Base-by-base conservation (phyloP, 2,113 vertebrate species). In the Leuciscus idus region DNA sequence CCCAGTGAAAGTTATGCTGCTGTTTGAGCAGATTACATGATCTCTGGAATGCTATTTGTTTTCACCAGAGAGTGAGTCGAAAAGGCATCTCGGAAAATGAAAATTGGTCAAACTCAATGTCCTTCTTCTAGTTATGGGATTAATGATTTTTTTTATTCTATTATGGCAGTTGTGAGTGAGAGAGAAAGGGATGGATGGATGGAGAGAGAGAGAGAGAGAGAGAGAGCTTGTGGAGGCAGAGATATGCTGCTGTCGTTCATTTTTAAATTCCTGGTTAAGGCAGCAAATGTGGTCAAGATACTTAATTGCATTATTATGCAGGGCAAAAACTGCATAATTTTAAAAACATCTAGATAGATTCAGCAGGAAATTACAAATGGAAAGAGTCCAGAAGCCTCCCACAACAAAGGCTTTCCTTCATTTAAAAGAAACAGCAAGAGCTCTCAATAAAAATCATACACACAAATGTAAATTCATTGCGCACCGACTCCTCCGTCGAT, bases 251-350 rank as follows among this genome's bases (percentile, higher is more conserved):
- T 96, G 96, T 96, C 95, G 96, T 96, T 92, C 96, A 97, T 98
- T 97, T 97, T 96, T 97, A 95, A 97, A 96, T 96, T 94, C 95
- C 96, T 97, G 96, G 96, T 97, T 98, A 97, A 97, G 95, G 96
- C 96, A 95, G 95, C 95, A 94, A 96, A 96, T 96, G 96, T 95
- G 95, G 97, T 98, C 97, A 98, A 97, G 96, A 98, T 98, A 98
- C 96, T 97, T 98, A 98, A 98, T 98, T 97, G 98, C 97, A 96
- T 96, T 95, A 95, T 97, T 98, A 98, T 61, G 36, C 97, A 97
- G 97, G 96, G 97, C 96, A 97, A 97, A 98, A 98, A 97, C 96
- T 96, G 96, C 96, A 94, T 95, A 96, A 96, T 97, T 96, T 98
- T 98, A 97, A 97, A 97, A 98, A 97, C 97, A 98, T 97, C 96